Conservation (phyloP, 2,113 vertebrate species). For the Brachyhypopomus gauderio region DNA sequence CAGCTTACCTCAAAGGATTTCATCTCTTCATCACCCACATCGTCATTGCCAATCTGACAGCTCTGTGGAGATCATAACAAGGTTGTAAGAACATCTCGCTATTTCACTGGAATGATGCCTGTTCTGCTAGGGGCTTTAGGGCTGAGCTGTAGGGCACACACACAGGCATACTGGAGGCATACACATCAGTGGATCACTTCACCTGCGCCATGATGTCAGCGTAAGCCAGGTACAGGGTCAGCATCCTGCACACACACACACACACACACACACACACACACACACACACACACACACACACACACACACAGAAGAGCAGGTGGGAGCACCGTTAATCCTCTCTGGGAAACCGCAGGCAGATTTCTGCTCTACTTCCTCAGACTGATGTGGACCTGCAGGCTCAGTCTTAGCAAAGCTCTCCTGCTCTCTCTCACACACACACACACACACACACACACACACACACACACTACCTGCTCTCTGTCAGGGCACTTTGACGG, state of each 20-base stretch:
- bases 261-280: conserved; percentile 40
- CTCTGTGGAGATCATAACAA: conserved; percentile 73
- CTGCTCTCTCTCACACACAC: conserved; percentile 15
- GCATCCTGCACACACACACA: conserved; percentile 71
- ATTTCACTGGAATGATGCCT: neutral
- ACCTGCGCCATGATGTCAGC: conserved; percentile 95
- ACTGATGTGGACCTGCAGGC: too few relatives aligned
- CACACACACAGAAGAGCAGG: neutral
- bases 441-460: conserved; percentile 42
- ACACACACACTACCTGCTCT: conserved; percentile 79
- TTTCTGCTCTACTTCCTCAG: neutral
- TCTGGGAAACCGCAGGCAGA: conserved; percentile 18
- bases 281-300: conserved; percentile 44
- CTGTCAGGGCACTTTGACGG: conserved; percentile 86
- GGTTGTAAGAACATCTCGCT: conserved; percentile 19
- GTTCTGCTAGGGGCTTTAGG: neutral
- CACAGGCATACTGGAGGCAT: neutral
- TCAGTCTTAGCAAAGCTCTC: too few relatives aligned
- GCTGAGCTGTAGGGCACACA: neutral
- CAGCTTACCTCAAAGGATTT: conserved; percentile 93
- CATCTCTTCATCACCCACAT: conserved; percentile 79
- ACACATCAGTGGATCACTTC: conserved; percentile 46
- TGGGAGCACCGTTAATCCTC: too few relatives aligned
- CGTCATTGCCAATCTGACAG: conserved; percentile 86
- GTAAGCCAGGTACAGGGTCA: conserved; percentile 86